Evolutionary conservation across 2,888 invertebrate genomes (phyloP).

Genomic region (Exocentrus adspersus): DNA sequence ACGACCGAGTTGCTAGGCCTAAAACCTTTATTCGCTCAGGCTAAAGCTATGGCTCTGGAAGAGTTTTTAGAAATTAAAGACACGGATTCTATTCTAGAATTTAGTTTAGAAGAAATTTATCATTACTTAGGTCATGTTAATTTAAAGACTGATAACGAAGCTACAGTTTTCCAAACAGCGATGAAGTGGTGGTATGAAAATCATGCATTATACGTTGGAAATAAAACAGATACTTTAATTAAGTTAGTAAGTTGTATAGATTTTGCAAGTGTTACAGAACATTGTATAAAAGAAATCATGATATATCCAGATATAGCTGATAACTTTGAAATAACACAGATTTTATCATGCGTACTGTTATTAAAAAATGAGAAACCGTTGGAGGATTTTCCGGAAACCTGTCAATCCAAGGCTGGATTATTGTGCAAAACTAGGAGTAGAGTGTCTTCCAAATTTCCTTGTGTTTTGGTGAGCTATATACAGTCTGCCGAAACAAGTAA

Average conservation of each 20-base stretch:
- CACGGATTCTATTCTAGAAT: slow-evolving; percentile 49
- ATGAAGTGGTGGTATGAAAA: slow-evolving; percentile 61
- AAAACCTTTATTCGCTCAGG: slow-evolving; percentile 55
- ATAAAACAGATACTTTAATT: slow-evolving; percentile 43
- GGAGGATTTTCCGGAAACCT: slow-evolving; percentile 34
- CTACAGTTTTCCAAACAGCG: slow-evolving; percentile 57
- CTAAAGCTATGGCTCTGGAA: slow-evolving; percentile 56
- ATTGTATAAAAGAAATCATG: slow-evolving; percentile 54
- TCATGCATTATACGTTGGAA: slow-evolving; percentile 29
- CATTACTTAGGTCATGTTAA: slow-evolving; percentile 57
- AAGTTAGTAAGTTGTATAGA: slow-evolving; percentile 56
- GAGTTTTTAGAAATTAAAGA: slow-evolving; percentile 56
- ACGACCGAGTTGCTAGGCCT: slow-evolving; percentile 54
- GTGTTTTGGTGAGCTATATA: slow-evolving; percentile 39
- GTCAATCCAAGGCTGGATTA: slow-evolving; percentile 34
- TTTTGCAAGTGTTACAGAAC: slow-evolving; percentile 46
- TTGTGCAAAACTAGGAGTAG: slow-evolving; percentile 37
- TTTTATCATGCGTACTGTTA: slow-evolving; percentile 49
- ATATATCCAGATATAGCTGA: slow-evolving; percentile 50
- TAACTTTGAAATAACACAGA: slow-evolving; percentile 45
- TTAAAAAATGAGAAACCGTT: slow-evolving; percentile 37
- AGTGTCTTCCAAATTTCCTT: slow-evolving; percentile 36
- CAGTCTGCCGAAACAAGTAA: slow-evolving; percentile 7
- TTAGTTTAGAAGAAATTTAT: slow-evolving; percentile 55
- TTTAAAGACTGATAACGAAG: slow-evolving; percentile 52